phyloP scores from a whole-genome alignment of 2,113 vertebrate species.

The Menidia beryllina region DNA sequence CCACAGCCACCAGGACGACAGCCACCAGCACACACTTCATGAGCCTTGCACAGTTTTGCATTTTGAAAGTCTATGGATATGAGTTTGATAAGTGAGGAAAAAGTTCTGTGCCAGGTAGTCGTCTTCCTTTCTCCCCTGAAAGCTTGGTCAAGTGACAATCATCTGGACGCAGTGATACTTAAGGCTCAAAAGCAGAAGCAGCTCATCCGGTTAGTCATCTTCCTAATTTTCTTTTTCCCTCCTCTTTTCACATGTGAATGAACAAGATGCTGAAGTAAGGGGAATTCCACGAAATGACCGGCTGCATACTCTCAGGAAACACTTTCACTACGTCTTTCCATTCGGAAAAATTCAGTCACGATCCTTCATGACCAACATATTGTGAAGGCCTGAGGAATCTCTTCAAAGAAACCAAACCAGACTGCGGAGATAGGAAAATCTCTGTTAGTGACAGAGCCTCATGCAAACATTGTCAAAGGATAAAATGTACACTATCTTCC shows the following conservation, averaged over 20 bases:
- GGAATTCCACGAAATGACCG: conserved; percentile 17
- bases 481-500: background rate
- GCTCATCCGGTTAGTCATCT: conserved; percentile 17
- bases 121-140: conserved; percentile 17
- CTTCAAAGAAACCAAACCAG: too few relatives aligned
- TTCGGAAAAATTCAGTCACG: background rate
- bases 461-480: too few relatives aligned
- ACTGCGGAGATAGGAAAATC: background rate
- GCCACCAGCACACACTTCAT: conserved; percentile 27
- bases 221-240: background rate
- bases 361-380: background rate
- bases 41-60: conserved; percentile 27
- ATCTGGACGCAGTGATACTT: background rate
- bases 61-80: conserved; percentile 14
- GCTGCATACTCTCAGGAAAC: conserved; percentile 1
- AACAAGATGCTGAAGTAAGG: background rate
- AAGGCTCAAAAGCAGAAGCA: conserved; percentile 57
- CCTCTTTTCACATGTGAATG: background rate
- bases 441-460: too few relatives aligned
- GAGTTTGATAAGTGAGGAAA: background rate
- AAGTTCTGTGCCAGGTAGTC: background rate
- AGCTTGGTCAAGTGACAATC: conserved; percentile 9
- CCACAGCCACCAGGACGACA: conserved; percentile 17
- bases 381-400: background rate
- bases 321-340: conserved; percentile 46